A percentile compares a stretch with the other conserved stretches of the same genome.
Conservation (phyloP, 2,797 vertebrate species). For the Petrocephalus schoutedeni region DNA sequence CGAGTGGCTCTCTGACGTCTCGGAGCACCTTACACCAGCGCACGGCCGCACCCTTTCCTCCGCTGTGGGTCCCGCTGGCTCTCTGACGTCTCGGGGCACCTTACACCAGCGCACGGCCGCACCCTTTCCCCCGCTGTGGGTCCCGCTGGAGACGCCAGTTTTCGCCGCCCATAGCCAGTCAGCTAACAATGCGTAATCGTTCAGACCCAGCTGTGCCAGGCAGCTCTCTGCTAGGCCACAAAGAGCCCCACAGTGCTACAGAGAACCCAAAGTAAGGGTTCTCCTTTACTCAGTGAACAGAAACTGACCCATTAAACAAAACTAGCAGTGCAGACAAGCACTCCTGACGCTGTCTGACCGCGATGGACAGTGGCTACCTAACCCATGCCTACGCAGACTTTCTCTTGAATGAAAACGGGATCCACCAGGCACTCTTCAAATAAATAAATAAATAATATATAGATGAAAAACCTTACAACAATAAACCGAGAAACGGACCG, state of each 20-base stretch:
- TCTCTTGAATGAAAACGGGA: neutral
- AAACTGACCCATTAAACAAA: neutral
- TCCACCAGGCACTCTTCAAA: constrained; percentile 7
- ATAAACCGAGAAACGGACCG: constrained; percentile 38
- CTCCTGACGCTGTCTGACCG: neutral
- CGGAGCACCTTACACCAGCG: neutral
- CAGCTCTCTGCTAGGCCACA: neutral
- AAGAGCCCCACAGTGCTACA: neutral
- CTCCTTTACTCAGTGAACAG: neutral
- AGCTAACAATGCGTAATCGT: neutral
- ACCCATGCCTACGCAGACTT: constrained; percentile 19
- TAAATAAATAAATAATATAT: constrained; percentile 28
- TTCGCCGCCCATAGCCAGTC: neutral
- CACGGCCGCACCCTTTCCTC: neutral
- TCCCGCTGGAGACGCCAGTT: neutral
- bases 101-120: neutral
- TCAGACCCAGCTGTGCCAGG: neutral
- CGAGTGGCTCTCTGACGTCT: neutral
- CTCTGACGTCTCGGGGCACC: neutral
- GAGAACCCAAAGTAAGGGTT: neutral
- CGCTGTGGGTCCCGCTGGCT: neutral
- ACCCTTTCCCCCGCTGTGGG: neutral
- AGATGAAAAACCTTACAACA: constrained; percentile 19
- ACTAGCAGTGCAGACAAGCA: neutral
- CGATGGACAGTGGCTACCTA: constrained; percentile 13